A percentile compares a stretch with the other conserved stretches of the same genome.
These are phyloP conservation scores for Zaprionus tsacasi DNA, from an alignment of 1,140 invertebrate species.

Conservation along the genomic window DNA sequence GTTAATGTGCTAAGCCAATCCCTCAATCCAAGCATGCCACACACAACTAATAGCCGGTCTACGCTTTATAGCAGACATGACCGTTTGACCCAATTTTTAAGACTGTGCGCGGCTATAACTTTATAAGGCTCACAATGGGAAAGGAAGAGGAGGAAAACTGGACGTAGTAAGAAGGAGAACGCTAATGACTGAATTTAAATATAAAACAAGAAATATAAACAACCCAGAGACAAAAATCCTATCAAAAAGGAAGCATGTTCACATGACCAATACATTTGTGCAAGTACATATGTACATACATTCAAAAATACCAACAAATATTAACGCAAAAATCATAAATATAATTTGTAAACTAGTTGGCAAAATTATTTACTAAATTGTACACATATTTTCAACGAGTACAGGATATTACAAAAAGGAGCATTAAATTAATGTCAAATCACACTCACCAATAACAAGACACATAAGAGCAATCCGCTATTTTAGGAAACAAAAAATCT, in stretches of 20 bases:
- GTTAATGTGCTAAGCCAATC: slow-evolving; percentile 16
- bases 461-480: slow-evolving; percentile 88
- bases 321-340: no score
- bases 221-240: slow-evolving; percentile 38
- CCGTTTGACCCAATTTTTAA: slow-evolving; percentile 78
- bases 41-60: slow-evolving; percentile 41
- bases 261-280: no score
- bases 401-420: no score
- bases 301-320: no score
- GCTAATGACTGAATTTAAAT: slow-evolving; percentile 71
- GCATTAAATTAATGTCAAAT: no score
- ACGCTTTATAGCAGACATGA: slow-evolving; percentile 69
- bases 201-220: slow-evolving; percentile 55
- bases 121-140: slow-evolving; percentile 16
- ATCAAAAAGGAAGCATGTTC: no score
- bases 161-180: not conserved
- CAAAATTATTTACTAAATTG: no score
- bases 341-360: no score
- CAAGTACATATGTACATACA: no score
- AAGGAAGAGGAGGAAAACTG: no score
- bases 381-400: no score
- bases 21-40: slow-evolving; percentile 19
- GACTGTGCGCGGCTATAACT: slow-evolving; percentile 61
- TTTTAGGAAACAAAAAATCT: slow-evolving; percentile 86
- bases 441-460: slow-evolving; percentile 88